Base-by-base conservation (phyloP, 2,797 vertebrate genomes). In the Apogon hyalosoma region DNA sequence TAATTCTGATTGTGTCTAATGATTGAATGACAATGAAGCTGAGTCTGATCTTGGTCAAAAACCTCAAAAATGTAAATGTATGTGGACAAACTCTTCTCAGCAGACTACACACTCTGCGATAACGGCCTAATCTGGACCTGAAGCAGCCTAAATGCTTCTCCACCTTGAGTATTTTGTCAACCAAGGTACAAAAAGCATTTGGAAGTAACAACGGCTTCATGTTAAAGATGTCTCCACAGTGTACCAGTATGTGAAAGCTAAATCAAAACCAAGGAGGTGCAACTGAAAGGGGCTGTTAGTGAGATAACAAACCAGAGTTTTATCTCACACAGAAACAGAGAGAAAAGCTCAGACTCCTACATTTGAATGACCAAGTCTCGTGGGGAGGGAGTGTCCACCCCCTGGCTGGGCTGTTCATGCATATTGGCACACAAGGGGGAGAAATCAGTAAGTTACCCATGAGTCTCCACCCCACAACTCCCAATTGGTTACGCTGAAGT, bases 401-500 rank as follows among this genome's bases (percentile, higher is more conserved):
- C 87, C 59, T 65, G 82, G 88, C 80, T 76, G 78, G 83, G 86
- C 86, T 94, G 86, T 63, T 90, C 92, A 94, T 93, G 92, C 91
- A 90, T 74, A 86, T 79, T 87, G 91, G 89, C 78, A 91, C 84
- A 93, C 69, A 65, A 41, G 52, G 63, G 84, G 75, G 81, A 92
- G 76, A 90, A 82, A 86, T 81, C 87, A 90, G 90, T 73, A 83
- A 86, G 75, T 92, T 95, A 94, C 93, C 92, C 95, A 95, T 82
- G 88, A 95, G 89, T 94, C 94, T 93, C 93, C 94, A 92, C 91
- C 94, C 94, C 94, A 93, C 79, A 95, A 90, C 93, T 96, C 93
- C 94, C 94, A 95, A 67, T 91, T 94, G 91, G 93, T 93, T 88
- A 93, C 38, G 46, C 89, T 94, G 95, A 96, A 95, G 92, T 91